Evolutionary conservation across 2,113 vertebrate species (phyloP).

Genomic region (Phyllostomus discolor): DNA sequence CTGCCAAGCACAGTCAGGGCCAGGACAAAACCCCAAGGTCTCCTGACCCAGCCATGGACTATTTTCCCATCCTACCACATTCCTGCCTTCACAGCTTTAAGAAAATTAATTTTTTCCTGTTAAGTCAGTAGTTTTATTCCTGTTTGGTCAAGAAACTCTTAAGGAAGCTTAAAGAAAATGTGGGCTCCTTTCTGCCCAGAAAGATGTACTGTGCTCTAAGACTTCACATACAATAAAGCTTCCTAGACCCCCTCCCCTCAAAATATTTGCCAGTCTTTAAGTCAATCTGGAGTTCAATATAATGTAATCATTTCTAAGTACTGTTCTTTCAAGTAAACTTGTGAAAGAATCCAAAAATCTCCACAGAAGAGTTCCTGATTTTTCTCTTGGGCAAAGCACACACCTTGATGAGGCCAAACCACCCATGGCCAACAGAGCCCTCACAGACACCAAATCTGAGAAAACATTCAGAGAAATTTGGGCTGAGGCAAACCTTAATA

Average conservation of each 20-base stretch:
- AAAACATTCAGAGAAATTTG: slow-evolving; percentile 36
- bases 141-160: not conserved
- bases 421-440: not conserved
- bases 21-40: not conserved
- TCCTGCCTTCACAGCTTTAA: not conserved
- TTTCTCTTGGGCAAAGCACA: slow-evolving; percentile 20
- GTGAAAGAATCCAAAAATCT: not conserved
- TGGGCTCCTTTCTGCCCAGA: not conserved
- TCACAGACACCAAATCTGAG: not conserved
- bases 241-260: not conserved
- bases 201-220: not conserved
- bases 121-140: not conserved
- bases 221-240: not conserved
- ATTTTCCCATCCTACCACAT: not conserved
- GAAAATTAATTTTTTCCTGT: not conserved
- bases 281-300: not conserved
- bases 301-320: slow-evolving; percentile 15
- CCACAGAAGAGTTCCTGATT: not conserved
- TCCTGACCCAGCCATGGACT: not conserved
- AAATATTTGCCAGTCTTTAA: not conserved
- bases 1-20: not conserved
- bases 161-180: not conserved
- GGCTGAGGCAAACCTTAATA: slow-evolving; percentile 58
- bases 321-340: slow-evolving; percentile 19
- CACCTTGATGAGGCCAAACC: not conserved